Evolutionary conservation across 2,888 invertebrate genomes (phyloP), one percentile per base, ranked within the genome.

Genomic region (Arge pagana): DNA sequence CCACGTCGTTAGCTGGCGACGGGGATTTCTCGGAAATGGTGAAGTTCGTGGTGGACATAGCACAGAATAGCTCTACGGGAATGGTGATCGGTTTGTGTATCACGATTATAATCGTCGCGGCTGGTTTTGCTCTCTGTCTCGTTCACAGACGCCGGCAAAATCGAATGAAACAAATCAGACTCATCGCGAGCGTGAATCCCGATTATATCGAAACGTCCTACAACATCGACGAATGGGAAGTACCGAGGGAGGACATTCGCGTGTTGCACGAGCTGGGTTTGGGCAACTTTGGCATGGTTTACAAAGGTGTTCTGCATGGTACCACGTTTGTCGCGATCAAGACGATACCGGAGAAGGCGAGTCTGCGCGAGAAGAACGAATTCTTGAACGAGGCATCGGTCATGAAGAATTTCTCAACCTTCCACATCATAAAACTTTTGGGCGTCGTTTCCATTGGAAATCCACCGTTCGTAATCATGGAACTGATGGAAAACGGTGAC

Each of bases 281-380:
- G 55, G 90, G 90, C 2, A 85, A 86, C 3, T 90, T 90, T 72
- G 90, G 90, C 1, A 84, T 83, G 79, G 89, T 90, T 1, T 85
- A 83, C 63, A 81, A 81, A 60, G 89, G 88, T 1, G 66, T 79
- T 3, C 71, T 82, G 3, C 65, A 67, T 23, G 68, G 67, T 5
- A 58, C 71, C 13, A 61, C 71, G 1, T 72, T 75, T 1, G 85
- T 85, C 62, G 86, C 86, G 1, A 77, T 86, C 3, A 86, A 86
- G 78, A 87, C 86, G 2, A 82, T 87, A 11, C 82, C 83, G 55
- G 82, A 82, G 50, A 76, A 75, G 15, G 81, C 83, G n/a, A 79
- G 79, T 10, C 71, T 81, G 10, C 70, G 81, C 28, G 85, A 86
- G 54, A 76, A 82, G 48, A 79, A 82, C 61, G 82, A 82, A 59